Evolutionary conservation across 2,797 vertebrate species (phyloP).

Genomic region (Crenichthys baileyi): DNA sequence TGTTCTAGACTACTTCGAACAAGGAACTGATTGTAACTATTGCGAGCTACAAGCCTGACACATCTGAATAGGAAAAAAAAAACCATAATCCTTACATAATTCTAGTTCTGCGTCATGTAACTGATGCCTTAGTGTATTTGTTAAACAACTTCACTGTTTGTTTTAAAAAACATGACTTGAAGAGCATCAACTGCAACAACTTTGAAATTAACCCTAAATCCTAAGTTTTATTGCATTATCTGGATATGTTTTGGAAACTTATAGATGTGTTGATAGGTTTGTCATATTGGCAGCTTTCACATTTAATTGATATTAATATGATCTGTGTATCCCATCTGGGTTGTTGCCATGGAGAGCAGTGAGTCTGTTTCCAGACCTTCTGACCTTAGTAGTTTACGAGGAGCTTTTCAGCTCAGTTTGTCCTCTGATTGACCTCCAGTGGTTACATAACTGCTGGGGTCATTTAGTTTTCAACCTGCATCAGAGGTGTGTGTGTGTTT

Average conservation of each 20-base stretch:
- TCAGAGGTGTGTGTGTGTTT: constrained; percentile 18
- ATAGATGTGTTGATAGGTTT: not conserved
- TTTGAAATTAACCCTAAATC: not conserved
- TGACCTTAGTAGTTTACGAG: no score
- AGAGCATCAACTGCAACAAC: not conserved
- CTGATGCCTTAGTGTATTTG: not conserved
- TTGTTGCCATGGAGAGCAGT: constrained; percentile 48
- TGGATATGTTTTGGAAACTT: not conserved
- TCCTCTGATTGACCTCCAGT: constrained; percentile 25
- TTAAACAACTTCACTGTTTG: not conserved
- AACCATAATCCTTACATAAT: not conserved
- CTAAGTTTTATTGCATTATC: not conserved
- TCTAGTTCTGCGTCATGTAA: not conserved
- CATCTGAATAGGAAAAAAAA: not conserved
- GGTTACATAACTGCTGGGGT: constrained; percentile 37
- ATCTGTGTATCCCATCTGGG: constrained; percentile 35
- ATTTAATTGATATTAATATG: constrained; percentile 27
- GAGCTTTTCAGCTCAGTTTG: constrained; percentile 22
- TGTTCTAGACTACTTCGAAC: no score
- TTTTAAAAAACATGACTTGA: not conserved
- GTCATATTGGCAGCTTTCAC: constrained; percentile 13
- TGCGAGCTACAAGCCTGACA: not conserved
- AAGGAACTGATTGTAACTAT: not conserved
- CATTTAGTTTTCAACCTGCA: constrained; percentile 10
- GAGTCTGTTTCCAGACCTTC: constrained; percentile 8